Evolutionary conservation across 2,888 invertebrate species (phyloP).

Genomic region (Bedellia somnulentella): DNA sequence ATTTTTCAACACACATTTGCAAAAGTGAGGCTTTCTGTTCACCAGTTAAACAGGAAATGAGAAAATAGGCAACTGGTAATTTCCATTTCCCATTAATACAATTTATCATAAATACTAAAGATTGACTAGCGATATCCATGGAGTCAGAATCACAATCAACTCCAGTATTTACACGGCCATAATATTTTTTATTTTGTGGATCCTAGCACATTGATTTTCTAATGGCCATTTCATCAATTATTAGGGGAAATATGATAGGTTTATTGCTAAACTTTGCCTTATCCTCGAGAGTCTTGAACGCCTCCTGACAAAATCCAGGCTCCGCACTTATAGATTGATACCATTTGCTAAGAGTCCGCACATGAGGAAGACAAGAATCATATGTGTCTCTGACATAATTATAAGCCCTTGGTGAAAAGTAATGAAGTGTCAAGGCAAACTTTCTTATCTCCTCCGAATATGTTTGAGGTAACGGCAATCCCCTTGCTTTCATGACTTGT

Average conservation of each 20-base stretch:
- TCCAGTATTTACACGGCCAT: conserved; percentile 1
- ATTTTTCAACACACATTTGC: conserved; percentile 10
- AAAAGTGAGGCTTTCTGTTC: conserved; percentile 12
- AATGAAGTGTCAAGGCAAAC: conserved; percentile 6
- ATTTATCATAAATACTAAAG: background rate
- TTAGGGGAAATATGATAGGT: background rate
- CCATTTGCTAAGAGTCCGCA: conserved; percentile 5
- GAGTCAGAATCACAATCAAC: conserved; percentile 1
- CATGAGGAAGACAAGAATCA: conserved; percentile 5
- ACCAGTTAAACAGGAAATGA: conserved; percentile 13
- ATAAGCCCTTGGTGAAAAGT: conserved; percentile 5
- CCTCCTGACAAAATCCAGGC: conserved; percentile 5
- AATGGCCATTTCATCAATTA: conserved; percentile 2
- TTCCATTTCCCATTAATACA: conserved; percentile 15
- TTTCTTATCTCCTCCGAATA: conserved; percentile 5
- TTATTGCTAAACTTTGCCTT: conserved; percentile 1
- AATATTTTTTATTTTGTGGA: conserved; percentile 2
- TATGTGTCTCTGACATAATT: conserved; percentile 4
- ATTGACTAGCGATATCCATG: conserved; percentile 2
- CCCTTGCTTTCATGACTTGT: conserved; percentile 4
- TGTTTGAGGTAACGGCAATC: conserved; percentile 3
- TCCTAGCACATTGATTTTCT: conserved; percentile 4
- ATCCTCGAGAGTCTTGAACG: conserved; percentile 2
- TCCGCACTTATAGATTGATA: conserved; percentile 6
- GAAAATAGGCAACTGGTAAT: conserved; percentile 17